Evolutionary conservation across 2,797 vertebrate genomes (phyloP), one percentile per base, ranked within the genome.

Genomic region (Epinephelus coioides): DNA sequence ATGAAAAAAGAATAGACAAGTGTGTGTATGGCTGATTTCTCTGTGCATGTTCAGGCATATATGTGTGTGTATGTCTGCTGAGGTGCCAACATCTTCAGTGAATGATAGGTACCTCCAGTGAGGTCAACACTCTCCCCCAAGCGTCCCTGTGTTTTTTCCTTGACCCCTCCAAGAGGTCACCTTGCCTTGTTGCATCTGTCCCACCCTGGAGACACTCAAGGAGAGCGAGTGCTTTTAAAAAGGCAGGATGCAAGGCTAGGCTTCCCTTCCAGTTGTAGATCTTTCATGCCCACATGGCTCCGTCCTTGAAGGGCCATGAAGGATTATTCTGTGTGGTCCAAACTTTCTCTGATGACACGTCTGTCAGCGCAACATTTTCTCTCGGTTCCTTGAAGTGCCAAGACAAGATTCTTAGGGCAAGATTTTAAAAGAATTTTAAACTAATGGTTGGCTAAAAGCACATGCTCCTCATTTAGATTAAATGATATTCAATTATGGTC

Each of bases 131-230:
- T 43, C 61, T 56, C 44, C 49, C 25, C 43, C n/a, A 54, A 78
- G 25, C 44, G 65, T 87, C 92, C 92, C 85, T 92, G 91, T 88
- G 81, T 86, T 88, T 92, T 70, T 91, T 82, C 93, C 93, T 94
- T 95, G 94, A 94, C 92, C 92, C 89, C 63, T 84, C 55, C 19
- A 8, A 71, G 61, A 86, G 92, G 92, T 93, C 83, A 72, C 73
- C 83, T 79, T 88, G 89, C 89, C 91, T 90, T 88, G 85, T 82
- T 93, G 90, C 88, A 87, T 94, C 91, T 91, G 91, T 89, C 88
- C 89, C 86, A 82, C 90, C 89, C 86, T 87, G 73, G 87, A 94
- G 92, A 92, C 90, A 77, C 89, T 91, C 91, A 94, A 92, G 92
- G 92, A 92, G 92, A 94, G 83, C 54, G 61, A 86, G 87, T 87